Evolutionary conservation across 2,797 vertebrate species (phyloP), one percentile per base, ranked within the genome.

Genomic region (Helicolenus hilgendorfi): DNA sequence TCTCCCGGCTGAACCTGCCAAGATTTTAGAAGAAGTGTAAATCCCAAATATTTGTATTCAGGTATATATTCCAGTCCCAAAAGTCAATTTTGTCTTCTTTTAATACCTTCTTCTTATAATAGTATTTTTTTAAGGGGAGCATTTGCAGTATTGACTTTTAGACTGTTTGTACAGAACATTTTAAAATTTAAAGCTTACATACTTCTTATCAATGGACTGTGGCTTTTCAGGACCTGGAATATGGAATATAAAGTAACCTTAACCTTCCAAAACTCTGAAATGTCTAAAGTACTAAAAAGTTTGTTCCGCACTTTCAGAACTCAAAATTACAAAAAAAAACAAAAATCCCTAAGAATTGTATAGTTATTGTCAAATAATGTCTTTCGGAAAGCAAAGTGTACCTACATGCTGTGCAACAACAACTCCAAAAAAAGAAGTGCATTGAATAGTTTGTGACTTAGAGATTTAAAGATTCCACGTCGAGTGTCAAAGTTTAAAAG

Each of bases 401-500:
- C n/a, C 0, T 55, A 22, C n/a, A 55, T 35, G 3, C 11, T 71
- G 3, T 22, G 35, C 20, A 55, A 65, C 31, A 79, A 59, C 41
- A 35, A 49, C 26, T 10, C n/a, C n/a, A n/a, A 18, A 2, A 33
- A 55, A 13, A 62, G 11, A 33, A 26, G 4, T 2, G 26, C 3
- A 24, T 2, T 35, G 22, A 79, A 71, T 36, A 53, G 71, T 55
- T 64, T 58, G 27, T 49, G 27, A 35, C 22, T 27, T 18, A 72
- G 20, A 63, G 10, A 31, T 73, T 69, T 33, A 3, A 80, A 67
- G 58, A 81, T 81, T 81, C 4, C 22, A 73, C 24, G 4, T 27
- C 2, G 60, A 15, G 22, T 73, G 20, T 79, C 33, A 81, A 71
- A 35, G 9, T 22, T 67, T 71, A 5, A 87, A 78, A 62, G 33